phyloP scores from a whole-genome alignment of 2,888 invertebrate genomes.

The Orthosia cruda region DNA sequence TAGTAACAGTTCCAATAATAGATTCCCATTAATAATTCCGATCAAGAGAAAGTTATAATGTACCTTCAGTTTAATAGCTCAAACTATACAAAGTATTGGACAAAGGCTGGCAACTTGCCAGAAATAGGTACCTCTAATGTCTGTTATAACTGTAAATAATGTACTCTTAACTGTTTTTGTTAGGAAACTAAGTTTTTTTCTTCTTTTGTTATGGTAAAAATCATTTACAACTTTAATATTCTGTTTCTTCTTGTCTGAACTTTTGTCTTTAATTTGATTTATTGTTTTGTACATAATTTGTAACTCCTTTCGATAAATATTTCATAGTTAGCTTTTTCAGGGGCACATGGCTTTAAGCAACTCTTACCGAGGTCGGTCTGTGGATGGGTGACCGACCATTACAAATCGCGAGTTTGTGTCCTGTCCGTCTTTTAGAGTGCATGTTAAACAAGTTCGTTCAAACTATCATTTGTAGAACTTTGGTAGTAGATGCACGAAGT shows the following conservation, averaged over 20 bases:
- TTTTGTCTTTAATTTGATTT: not conserved
- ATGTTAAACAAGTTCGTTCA: no score
- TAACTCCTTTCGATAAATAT: not conserved
- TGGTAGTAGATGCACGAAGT: no score
- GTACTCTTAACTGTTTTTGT: slow-evolving; percentile 32
- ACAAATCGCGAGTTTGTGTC: no score
- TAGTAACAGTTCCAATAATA: not conserved
- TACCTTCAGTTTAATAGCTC: slow-evolving; percentile 1
- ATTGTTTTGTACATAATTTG: not conserved
- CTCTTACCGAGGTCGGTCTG: no score
- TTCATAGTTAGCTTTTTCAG: no score
- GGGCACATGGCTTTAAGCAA: no score
- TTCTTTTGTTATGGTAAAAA: slow-evolving; percentile 1
- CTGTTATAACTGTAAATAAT: slow-evolving; percentile 25
- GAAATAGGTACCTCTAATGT: slow-evolving; percentile 23
- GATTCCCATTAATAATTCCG: not conserved
- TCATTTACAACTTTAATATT: slow-evolving; percentile 1
- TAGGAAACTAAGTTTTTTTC: slow-evolving; percentile 17
- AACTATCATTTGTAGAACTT: no score
- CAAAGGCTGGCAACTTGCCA: slow-evolving; percentile 25
- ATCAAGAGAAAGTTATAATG: not conserved
- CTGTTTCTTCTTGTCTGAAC: not conserved
- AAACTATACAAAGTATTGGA: slow-evolving; percentile 2
- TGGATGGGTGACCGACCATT: no score
- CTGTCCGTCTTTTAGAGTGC: no score